A percentile compares a stretch with the other conserved stretches of the same genome.
phyloP scores from a whole-genome alignment of 2,888 invertebrate species.

The Monoplex corrugatus region DNA sequence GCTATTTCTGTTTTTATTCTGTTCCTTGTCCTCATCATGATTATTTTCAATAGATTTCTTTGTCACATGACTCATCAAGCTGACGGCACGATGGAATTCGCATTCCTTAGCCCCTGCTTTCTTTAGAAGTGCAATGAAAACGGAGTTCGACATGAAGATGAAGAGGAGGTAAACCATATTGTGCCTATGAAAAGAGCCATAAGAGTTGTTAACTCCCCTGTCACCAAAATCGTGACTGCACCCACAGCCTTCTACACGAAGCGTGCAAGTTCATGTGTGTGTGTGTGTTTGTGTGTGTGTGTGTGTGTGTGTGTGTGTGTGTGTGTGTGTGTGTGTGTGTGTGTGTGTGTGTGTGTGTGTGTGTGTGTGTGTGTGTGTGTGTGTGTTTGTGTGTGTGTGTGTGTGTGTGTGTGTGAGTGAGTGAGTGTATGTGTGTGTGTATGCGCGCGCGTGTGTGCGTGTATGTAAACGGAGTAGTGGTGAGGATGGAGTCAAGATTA shows the following conservation, averaged over 20 bases:
- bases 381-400: background rate
- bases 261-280: background rate
- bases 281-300: background rate
- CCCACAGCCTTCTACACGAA: background rate
- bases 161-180: background rate
- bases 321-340: background rate
- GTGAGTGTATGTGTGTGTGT: background rate
- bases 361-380: constrained; percentile 4
- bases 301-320: constrained; percentile 14
- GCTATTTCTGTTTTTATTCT: too few relatives aligned
- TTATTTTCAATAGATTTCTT: too few relatives aligned
- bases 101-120: too few relatives aligned
- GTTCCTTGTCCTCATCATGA: too few relatives aligned
- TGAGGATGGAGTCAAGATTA: too few relatives aligned
- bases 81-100: too few relatives aligned
- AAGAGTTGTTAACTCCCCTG: background rate
- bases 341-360: constrained; percentile 21
- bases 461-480: too few relatives aligned
- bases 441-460: background rate
- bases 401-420: background rate
- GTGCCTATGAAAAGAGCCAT: background rate
- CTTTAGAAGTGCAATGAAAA: too few relatives aligned
- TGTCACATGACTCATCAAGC: too few relatives aligned
- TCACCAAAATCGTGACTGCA: background rate
- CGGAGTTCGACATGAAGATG: background rate